Evolutionary conservation across 2,888 invertebrate genomes (phyloP).

Genomic region (Lochmaea crataegi): DNA sequence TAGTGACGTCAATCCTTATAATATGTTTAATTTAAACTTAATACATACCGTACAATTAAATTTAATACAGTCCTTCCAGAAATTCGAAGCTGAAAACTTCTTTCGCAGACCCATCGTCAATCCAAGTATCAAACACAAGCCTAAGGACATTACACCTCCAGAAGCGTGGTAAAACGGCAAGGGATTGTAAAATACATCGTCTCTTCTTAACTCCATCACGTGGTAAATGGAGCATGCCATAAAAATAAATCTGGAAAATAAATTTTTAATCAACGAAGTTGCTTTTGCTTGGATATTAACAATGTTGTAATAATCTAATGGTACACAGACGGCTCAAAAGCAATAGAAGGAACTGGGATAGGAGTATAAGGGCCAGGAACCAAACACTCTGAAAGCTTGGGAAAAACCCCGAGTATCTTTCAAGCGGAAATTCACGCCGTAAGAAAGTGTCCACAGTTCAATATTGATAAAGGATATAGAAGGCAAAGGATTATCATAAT

Average conservation of each 20-base stretch:
- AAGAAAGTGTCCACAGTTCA: no score
- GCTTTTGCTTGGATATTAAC: no score
- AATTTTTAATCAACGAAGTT: constrained; percentile 10
- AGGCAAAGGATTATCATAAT: no score
- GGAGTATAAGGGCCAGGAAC: no score
- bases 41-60: constrained; percentile 85
- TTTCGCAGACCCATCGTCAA: constrained; percentile 82
- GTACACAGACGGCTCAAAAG: no score
- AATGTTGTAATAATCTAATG: no score
- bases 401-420: no score
- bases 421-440: no score
- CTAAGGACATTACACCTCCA: constrained; percentile 88
- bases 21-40: not conserved
- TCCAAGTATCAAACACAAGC: constrained; percentile 81
- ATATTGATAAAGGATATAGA: no score
- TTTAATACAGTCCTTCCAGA: constrained; percentile 93
- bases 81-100: constrained; percentile 95
- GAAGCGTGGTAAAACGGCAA: constrained; percentile 96
- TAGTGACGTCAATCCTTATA: no score
- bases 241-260: constrained; percentile 71
- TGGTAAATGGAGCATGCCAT: constrained; percentile 75
- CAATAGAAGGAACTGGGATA: no score
- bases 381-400: no score
- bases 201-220: constrained; percentile 73
- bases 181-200: constrained; percentile 90